Evolutionary conservation across 1,140 invertebrate genomes (phyloP).

Genomic region (Brachionus plicatilis): DNA sequence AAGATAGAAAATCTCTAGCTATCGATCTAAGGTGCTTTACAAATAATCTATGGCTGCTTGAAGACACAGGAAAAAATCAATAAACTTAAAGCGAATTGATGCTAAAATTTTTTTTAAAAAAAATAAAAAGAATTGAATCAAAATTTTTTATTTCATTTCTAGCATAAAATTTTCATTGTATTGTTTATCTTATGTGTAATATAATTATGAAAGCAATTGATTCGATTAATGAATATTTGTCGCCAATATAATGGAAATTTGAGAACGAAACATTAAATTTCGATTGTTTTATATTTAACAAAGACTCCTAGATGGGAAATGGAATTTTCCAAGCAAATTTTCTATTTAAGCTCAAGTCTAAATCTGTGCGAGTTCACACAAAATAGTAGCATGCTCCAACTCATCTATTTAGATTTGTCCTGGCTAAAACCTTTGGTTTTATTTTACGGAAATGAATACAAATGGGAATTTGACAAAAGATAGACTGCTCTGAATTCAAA

Average conservation of each 20-base stretch:
- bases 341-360: neutral
- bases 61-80: conserved; percentile 24
- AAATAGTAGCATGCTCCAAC: neutral
- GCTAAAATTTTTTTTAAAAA: neutral
- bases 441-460: neutral
- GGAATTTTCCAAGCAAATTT: neutral
- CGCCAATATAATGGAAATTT: neutral
- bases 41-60: neutral
- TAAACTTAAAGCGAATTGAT: neutral
- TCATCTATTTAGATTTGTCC: neutral
- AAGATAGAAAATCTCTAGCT: neutral
- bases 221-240: conserved; percentile 27
- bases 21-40: neutral
- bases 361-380: neutral
- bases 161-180: neutral
- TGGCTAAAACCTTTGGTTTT: neutral
- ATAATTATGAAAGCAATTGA: neutral
- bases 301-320: neutral
- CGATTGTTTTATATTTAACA: neutral
- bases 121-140: conserved; percentile 5
- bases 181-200: neutral
- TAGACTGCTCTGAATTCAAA: neutral
- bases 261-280: conserved; percentile 9
- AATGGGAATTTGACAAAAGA: neutral
- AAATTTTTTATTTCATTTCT: neutral